Conservation (phyloP, 2,888 invertebrate genomes). For the Epinotia bilunana region DNA sequence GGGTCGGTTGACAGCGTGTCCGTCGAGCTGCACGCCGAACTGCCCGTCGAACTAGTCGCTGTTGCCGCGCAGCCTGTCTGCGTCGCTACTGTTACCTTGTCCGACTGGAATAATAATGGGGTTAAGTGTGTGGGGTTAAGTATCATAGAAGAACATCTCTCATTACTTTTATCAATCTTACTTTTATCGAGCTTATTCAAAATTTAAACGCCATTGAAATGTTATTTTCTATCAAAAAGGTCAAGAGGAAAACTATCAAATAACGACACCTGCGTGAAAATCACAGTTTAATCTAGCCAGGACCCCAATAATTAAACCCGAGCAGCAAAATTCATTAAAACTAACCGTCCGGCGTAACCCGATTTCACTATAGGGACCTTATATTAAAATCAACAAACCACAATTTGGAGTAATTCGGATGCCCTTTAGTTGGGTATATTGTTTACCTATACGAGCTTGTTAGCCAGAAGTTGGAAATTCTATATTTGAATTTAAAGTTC, state of each 20-base stretch:
- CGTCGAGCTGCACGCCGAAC: slow-evolving; percentile 46
- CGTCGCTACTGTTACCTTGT: slow-evolving; percentile 92
- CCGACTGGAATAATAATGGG: slow-evolving; percentile 62
- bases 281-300: slow-evolving; percentile 22
- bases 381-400: slow-evolving; percentile 38
- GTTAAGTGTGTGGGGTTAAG: background rate
- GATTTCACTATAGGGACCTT: slow-evolving; percentile 32
- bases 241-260: background rate
- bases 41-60: slow-evolving; percentile 63
- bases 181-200: too few relatives aligned
- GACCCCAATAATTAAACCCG: slow-evolving; percentile 11
- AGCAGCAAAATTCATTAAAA: slow-evolving; percentile 38
- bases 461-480: slow-evolving; percentile 27
- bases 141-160: background rate
- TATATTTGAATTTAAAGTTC: slow-evolving; percentile 29
- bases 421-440: slow-evolving; percentile 15
- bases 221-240: background rate
- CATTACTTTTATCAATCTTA: too few relatives aligned
- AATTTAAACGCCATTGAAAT: too few relatives aligned
- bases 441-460: slow-evolving; percentile 39
- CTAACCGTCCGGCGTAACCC: slow-evolving; percentile 30
- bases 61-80: slow-evolving; percentile 93
- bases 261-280: background rate
- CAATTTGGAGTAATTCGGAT: slow-evolving; percentile 26
- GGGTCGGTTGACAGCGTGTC: slow-evolving; percentile 90